Percentiles rank a stretch among this genome's conserved stretches.
These are phyloP conservation scores for Craniophora ligustri DNA, from an alignment of 2,888 invertebrate genomes.

Conservation along the genomic window DNA sequence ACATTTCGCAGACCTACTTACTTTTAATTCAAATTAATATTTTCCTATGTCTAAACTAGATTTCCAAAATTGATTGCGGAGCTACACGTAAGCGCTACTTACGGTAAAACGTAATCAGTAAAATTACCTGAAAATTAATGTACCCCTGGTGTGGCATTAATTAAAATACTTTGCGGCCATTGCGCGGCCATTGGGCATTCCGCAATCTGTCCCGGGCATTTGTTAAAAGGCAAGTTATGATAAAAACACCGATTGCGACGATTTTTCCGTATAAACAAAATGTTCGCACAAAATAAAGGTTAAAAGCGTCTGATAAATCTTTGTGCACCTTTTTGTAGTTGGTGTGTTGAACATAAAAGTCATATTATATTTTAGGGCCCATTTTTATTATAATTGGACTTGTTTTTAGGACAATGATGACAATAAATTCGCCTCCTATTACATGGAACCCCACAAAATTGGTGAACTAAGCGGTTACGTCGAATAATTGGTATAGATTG, in stretches of 20 bases:
- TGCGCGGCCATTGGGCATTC: slow-evolving; percentile 61
- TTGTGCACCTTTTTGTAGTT: slow-evolving; percentile 49
- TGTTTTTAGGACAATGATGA: slow-evolving; percentile 26
- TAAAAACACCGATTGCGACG: slow-evolving; percentile 62
- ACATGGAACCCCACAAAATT: too few relatives aligned
- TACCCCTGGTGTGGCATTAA: slow-evolving; percentile 74
- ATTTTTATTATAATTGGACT: slow-evolving; percentile 41
- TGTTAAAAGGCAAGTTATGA: slow-evolving; percentile 64
- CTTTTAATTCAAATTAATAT: too few relatives aligned
- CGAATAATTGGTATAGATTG: too few relatives aligned
- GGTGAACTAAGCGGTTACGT: too few relatives aligned
- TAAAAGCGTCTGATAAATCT: slow-evolving; percentile 51
- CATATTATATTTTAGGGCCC: slow-evolving; percentile 55
- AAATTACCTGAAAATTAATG: slow-evolving; percentile 76
- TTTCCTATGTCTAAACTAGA: too few relatives aligned
- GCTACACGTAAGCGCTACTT: slow-evolving; percentile 54
- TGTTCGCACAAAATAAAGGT: slow-evolving; percentile 53
- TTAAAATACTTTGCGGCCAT: slow-evolving; percentile 79
- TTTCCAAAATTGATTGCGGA: too few relatives aligned
- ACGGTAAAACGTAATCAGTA: slow-evolving; percentile 68
- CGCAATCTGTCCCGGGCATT: slow-evolving; percentile 70
- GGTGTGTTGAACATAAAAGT: slow-evolving; percentile 51
- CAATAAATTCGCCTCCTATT: slow-evolving; percentile 22
- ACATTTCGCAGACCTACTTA: too few relatives aligned
- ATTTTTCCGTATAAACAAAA: slow-evolving; percentile 53